phyloP scores from a whole-genome alignment of 2,888 invertebrate species.

The Melipona beecheii region DNA sequence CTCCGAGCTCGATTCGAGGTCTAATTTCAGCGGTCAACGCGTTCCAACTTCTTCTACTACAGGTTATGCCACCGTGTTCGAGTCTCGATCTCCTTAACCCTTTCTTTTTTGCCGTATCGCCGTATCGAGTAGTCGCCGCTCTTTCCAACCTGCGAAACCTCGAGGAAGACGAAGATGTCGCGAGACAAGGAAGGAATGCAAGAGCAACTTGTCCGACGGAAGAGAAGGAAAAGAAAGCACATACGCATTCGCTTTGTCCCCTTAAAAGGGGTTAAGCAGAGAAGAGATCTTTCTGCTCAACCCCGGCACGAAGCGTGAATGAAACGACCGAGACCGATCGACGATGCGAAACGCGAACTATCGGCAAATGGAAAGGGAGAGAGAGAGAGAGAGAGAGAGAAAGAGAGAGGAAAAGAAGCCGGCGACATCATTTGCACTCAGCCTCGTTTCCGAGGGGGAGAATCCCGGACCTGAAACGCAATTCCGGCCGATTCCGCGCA shows the following conservation, averaged over 20 bases:
- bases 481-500: constrained; percentile 50
- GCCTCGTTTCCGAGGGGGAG: constrained; percentile 29
- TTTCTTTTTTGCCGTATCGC: neutral
- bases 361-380: neutral
- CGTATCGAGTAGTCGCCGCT: neutral
- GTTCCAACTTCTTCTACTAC: neutral
- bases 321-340: constrained; percentile 9
- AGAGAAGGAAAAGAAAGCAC: neutral
- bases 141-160: neutral
- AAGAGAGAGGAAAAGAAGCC: constrained; percentile 17
- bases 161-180: neutral
- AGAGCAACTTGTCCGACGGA: neutral
- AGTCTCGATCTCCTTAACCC: neutral
- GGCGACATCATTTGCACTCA: constrained; percentile 18
- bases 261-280: too few species aligned
- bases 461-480: constrained; percentile 42
- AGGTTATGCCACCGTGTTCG: neutral
- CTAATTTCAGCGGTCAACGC: constrained; percentile 19
- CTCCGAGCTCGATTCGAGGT: neutral
- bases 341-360: constrained; percentile 12
- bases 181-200: neutral
- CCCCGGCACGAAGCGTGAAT: neutral
- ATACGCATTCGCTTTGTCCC: neutral
- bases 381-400: too few species aligned
- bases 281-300: neutral